phyloP scores from a whole-genome alignment of 2,888 invertebrate genomes.

The Syrista parreyssii region DNA sequence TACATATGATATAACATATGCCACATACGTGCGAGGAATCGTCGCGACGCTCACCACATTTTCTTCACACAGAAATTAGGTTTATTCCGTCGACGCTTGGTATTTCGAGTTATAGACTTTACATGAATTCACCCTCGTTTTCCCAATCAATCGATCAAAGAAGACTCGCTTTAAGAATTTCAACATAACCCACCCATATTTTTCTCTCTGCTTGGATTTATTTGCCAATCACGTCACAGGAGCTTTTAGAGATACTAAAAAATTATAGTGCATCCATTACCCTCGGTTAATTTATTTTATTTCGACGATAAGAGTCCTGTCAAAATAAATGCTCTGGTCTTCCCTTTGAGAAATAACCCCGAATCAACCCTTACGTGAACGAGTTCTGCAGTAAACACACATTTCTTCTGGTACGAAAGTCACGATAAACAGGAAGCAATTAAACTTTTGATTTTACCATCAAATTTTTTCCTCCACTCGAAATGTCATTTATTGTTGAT shows the following conservation, averaged over 20 bases:
- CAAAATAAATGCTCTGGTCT: neutral
- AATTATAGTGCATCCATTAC: neutral
- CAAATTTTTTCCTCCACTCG: neutral
- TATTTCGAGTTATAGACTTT: neutral
- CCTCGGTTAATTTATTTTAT: neutral
- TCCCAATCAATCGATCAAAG: neutral
- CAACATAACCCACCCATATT: neutral
- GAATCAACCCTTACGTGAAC: neutral
- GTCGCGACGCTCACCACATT: neutral
- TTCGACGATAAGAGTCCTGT: neutral
- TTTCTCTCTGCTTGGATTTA: neutral
- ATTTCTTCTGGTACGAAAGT: neutral
- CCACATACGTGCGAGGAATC: neutral
- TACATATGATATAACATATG: neutral
- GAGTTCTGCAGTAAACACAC: neutral
- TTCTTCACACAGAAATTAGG: neutral
- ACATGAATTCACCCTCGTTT: neutral
- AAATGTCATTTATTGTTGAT: neutral
- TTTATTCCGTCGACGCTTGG: neutral
- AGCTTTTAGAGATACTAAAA: neutral
- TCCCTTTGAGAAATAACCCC: neutral
- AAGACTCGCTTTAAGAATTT: neutral
- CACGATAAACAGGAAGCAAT: neutral
- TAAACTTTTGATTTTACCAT: neutral
- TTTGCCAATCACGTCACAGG: neutral